Evolutionary conservation across 2,797 vertebrate genomes (phyloP).

Genomic region (Chloroceryle amazona): DNA sequence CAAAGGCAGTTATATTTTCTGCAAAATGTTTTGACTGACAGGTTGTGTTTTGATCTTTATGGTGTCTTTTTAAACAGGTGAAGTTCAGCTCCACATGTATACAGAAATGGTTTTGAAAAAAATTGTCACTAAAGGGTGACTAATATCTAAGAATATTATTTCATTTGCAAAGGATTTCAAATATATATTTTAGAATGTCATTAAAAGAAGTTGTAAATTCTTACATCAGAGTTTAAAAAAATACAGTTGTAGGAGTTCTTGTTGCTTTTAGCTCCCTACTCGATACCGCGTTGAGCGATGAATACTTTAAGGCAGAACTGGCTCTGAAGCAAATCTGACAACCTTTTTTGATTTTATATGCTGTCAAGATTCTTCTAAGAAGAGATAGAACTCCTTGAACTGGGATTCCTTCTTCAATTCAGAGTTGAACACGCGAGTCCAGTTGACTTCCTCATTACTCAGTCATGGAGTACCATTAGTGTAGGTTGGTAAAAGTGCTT

Average conservation of each 20-base stretch:
- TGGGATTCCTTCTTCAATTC: slow-evolving; percentile 88
- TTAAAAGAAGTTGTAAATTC: not conserved
- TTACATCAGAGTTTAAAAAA: not conserved
- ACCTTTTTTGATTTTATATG: slow-evolving; percentile 44
- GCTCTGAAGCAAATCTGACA: slow-evolving; percentile 2
- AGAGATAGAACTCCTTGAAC: slow-evolving; percentile 81
- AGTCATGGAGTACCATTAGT: slow-evolving; percentile 88
- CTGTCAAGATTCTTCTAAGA: slow-evolving; percentile 86
- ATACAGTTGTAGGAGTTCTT: not conserved
- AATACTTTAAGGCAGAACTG: not conserved
- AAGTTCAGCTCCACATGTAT: not conserved
- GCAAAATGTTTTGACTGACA: not conserved
- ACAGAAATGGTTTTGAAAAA: not conserved
- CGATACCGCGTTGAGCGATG: not conserved
- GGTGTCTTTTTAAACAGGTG: not conserved
- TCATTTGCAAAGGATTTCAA: not conserved
- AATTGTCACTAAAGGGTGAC: not conserved
- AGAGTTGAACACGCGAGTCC: slow-evolving; percentile 84
- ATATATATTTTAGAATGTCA: not conserved
- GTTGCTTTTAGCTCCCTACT: not conserved
- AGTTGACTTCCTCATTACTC: slow-evolving; percentile 86
- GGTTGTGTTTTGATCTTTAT: not conserved
- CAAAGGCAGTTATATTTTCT: not conserved
- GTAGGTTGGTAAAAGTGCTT: slow-evolving; percentile 67
- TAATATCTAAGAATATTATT: not conserved